A percentile compares a stretch with the other conserved stretches of the same genome.
phyloP scores from a whole-genome alignment of 2,113 vertebrate genomes.

The Saguinus imperator region DNA sequence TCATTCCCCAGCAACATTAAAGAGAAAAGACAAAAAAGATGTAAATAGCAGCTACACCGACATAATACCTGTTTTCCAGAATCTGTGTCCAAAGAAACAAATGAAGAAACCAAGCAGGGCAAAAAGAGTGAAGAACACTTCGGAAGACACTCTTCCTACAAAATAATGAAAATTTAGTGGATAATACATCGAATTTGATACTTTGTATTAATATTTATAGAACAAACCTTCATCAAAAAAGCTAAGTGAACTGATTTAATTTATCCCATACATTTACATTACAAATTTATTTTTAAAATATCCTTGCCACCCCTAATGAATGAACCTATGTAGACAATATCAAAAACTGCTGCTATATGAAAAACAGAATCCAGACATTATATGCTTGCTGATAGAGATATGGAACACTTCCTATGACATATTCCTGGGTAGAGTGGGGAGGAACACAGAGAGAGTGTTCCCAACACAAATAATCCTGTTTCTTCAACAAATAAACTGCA shows the following conservation, averaged over 20 bases:
- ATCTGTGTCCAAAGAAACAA: slow-evolving; percentile 95
- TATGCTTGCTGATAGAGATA: not conserved
- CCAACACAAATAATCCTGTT: not conserved
- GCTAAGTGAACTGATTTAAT: not conserved
- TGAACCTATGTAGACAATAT: not conserved
- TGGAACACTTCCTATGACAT: accelerated
- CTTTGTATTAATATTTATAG: not conserved
- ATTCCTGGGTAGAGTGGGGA: not conserved
- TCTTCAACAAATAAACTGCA: slow-evolving; percentile 12
- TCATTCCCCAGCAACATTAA: not conserved
- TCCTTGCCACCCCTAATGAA: not conserved
- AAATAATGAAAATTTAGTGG: not conserved
- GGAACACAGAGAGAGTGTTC: not conserved
- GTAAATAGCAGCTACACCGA: not conserved
- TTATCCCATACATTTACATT: not conserved
- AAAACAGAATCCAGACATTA: not conserved
- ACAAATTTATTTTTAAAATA: not conserved
- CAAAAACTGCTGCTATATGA: not conserved
- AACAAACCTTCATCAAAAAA: not conserved
- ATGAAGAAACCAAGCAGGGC: slow-evolving; percentile 92
- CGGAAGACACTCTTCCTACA: slow-evolving; percentile 91
- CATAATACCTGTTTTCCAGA: slow-evolving; percentile 93
- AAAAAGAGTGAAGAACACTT: slow-evolving; percentile 91
- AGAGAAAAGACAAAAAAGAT: accelerated
- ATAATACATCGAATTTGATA: not conserved